phyloP scores from a whole-genome alignment of 2,113 vertebrate species.

The Sturnira hondurensis region DNA sequence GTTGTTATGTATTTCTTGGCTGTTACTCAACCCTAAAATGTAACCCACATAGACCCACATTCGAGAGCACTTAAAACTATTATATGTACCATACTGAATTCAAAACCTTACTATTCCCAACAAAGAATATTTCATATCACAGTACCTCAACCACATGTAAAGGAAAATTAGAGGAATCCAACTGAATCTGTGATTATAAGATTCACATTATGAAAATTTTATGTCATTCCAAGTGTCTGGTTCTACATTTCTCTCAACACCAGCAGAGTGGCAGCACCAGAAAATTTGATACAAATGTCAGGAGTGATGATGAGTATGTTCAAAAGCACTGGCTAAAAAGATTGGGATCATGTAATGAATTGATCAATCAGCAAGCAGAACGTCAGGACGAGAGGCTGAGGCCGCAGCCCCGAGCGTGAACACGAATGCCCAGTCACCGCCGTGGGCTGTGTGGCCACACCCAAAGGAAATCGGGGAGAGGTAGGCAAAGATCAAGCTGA shows the following conservation, averaged over 20 bases:
- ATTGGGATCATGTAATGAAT: background rate
- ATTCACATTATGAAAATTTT: background rate
- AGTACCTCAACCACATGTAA: background rate
- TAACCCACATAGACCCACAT: background rate
- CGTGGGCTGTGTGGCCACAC: accelerated
- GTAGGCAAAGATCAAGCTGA: background rate
- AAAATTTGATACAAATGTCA: background rate
- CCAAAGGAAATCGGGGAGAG: background rate
- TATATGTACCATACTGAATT: background rate
- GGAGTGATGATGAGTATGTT: background rate
- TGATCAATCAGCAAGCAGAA: background rate
- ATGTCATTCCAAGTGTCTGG: background rate
- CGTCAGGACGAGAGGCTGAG: background rate
- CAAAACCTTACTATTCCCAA: background rate
- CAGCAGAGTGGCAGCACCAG: background rate
- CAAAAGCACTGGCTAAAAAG: background rate
- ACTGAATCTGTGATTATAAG: background rate
- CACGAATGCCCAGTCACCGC: accelerated
- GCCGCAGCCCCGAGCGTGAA: background rate
- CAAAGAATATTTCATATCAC: background rate
- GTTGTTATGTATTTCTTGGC: background rate
- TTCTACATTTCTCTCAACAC: background rate
- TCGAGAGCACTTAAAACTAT: background rate
- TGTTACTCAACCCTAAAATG: background rate
- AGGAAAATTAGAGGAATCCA: background rate